Evolutionary conservation across 1,140 invertebrate genomes (phyloP).

Genomic region (Glossosoma conforme): DNA sequence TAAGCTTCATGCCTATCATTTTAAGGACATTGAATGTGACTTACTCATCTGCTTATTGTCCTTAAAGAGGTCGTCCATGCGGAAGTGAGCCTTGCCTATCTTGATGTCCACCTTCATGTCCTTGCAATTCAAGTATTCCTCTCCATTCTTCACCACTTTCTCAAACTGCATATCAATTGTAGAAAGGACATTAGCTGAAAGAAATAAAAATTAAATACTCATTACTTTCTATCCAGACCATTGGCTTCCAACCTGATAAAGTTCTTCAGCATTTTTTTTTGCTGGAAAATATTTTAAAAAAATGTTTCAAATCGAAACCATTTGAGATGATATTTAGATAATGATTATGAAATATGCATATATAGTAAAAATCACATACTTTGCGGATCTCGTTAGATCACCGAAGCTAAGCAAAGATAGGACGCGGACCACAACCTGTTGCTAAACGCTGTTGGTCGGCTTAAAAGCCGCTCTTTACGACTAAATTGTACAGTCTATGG

Average conservation of each 20-base stretch:
- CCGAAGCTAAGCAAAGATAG: too few relatives aligned
- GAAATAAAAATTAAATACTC: slow-evolving; percentile 17
- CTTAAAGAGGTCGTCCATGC: slow-evolving; percentile 59
- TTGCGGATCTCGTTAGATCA: too few relatives aligned
- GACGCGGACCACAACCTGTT: too few relatives aligned
- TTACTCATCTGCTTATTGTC: slow-evolving; percentile 53
- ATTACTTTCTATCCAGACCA: too few relatives aligned
- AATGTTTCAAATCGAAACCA: not conserved
- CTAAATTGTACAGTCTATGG: too few relatives aligned
- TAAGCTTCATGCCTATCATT: too few relatives aligned
- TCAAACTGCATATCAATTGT: slow-evolving; percentile 48
- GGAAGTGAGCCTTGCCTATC: slow-evolving; percentile 49
- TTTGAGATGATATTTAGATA: not conserved
- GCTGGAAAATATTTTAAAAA: slow-evolving; percentile 1
- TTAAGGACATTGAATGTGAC: not conserved
- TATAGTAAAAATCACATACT: not conserved
- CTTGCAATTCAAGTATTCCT: slow-evolving; percentile 49
- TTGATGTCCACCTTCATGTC: slow-evolving; percentile 54
- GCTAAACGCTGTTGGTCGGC: too few relatives aligned
- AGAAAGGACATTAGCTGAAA: slow-evolving; percentile 55
- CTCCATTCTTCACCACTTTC: slow-evolving; percentile 26
- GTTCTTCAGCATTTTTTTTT: too few relatives aligned
- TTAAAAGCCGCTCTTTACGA: too few relatives aligned
- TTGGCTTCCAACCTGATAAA: slow-evolving; percentile 1
- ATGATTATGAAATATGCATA: slow-evolving; percentile 1